Evolutionary conservation across 2,888 invertebrate species (phyloP), one percentile per base, ranked within the genome.

Genomic region (Drosophila testacea): DNA sequence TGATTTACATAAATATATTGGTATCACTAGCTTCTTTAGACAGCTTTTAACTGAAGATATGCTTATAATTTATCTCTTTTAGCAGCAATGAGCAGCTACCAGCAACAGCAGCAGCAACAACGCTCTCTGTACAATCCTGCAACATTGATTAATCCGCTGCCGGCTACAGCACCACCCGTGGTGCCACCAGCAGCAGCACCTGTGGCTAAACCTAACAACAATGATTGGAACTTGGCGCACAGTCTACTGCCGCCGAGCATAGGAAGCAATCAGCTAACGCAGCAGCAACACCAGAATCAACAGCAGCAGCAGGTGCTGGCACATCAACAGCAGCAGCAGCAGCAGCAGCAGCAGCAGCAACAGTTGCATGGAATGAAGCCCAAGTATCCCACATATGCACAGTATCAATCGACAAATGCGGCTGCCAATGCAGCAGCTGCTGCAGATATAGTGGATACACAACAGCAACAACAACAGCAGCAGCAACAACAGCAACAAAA

Each of bases 381-480:
- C 0, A 88, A 90, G 34, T 91, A 91, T 79, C 91, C 91, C 10
- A 91, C 90, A 0, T 91, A 91, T 71, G 88, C 91, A 4, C 91
- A 91, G 63, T 91, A 91, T 71, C 91, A 91, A 60, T 83, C 91
- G 1, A 80, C 90, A 32, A 86, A 87, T 66, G 82, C 89, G 6
- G 87, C 88, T 5, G 79, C 80, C 2, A 80, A 76, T 61, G 78
- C 87, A 30, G 82, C 88, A n/a, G 81, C 83, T 5, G 78, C 77
- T 11, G 78, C 80, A 4, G 75, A 82, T 63, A 79, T 64, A 2
- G 80, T 75, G 0, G 80, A 80, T 6, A 64, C 36, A 30, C 62
- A 44, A 68, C 87, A 28, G 70, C 81, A 13, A 54, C 16, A 16
- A 16, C 74, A 36, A 60, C 77, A 30, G 50, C 79, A 81, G 0